phyloP scores from a whole-genome alignment of 2,113 vertebrate species.

The Grammomys surdaster region DNA sequence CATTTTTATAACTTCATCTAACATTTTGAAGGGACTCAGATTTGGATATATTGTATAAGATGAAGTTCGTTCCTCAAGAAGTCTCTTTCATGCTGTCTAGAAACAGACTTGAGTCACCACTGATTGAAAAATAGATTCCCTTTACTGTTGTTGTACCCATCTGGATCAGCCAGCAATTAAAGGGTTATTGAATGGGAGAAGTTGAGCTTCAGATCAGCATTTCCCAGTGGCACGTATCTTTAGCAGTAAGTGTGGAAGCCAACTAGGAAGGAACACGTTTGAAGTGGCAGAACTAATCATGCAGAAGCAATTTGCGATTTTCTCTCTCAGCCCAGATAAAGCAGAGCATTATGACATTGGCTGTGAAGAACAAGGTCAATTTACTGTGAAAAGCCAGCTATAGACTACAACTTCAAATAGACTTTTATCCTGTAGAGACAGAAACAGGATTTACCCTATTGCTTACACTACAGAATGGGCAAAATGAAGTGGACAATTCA shows the following conservation, averaged over 20 bases:
- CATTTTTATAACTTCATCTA: not conserved
- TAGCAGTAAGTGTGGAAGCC: conserved; percentile 88
- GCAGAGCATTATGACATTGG: conserved; percentile 90
- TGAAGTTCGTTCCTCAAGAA: not conserved
- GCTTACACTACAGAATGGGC: conserved; percentile 73
- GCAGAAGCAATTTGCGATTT: conserved; percentile 91
- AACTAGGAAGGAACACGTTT: conserved; percentile 90
- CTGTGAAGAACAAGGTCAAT: conserved; percentile 89
- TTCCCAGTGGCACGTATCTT: conserved; percentile 89
- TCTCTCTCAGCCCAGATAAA: conserved; percentile 89
- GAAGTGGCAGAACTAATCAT: conserved; percentile 92
- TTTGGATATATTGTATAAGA: not conserved
- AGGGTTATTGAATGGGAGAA: conserved; percentile 87
- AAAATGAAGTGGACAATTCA: conserved; percentile 84
- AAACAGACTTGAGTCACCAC: not conserved
- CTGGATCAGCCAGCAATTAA: conserved; percentile 76
- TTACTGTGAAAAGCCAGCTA: conserved; percentile 91
- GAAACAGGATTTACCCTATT: conserved; percentile 85
- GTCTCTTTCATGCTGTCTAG: not conserved
- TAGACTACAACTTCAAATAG: conserved; percentile 89
- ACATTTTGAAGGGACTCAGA: conserved; percentile 11
- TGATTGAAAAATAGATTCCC: not conserved
- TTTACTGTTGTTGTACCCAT: conserved; percentile 6
- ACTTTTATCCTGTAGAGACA: conserved; percentile 85
- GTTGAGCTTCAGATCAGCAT: conserved; percentile 86